Base-by-base conservation (phyloP, 2,888 invertebrate species). In the Idaea dimidiata region DNA sequence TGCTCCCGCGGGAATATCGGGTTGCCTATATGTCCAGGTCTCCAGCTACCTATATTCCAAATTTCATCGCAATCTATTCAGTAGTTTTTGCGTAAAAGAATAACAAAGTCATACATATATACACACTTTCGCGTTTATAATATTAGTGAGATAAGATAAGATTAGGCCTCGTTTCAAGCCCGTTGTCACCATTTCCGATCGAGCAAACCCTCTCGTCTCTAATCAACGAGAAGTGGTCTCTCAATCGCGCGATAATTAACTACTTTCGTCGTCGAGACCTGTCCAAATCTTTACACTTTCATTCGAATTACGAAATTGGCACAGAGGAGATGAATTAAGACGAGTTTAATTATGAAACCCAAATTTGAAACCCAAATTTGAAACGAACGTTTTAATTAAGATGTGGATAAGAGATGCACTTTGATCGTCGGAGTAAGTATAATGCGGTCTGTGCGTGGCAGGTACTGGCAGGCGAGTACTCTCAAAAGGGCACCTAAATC, bases 181-280 rank as follows among this genome's bases (percentile, higher is more conserved):
- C 53, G 14, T 24, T 33, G 43, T 10, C 10, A 55, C 59, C 14
- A 16, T 17, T 32, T 17, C 54, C 32, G 14, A 54, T 59, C 55
- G 54, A 59, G 54, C 32, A 55, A 16, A 59, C 17, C 58, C 17
- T 54, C 55, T 59, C 59, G 55, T 17, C 55, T 55, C 55, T 18
- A 60, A 60, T 60, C 57, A 60, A 24, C 56, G 3, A 18, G 16
- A 43, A 60, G 57, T 57, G 56, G 60, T 33, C 18, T 32, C 56
- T 16, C 33, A 57, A 57, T 60, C 32, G 17, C 32, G 24, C n/a
- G 17, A 18, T 57, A 60, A 60, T 60, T 43, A 43, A 33, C 18
- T 55, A 18, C 16, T 18, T n/a, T 60, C 7, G 43, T n/a, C 56
- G 18, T 43, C 43, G 43, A 14, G 43, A 43, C 43, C 60, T 57